Base-by-base conservation (phyloP, 2,888 invertebrate genomes). In the Anoplius nigerrimus region DNA sequence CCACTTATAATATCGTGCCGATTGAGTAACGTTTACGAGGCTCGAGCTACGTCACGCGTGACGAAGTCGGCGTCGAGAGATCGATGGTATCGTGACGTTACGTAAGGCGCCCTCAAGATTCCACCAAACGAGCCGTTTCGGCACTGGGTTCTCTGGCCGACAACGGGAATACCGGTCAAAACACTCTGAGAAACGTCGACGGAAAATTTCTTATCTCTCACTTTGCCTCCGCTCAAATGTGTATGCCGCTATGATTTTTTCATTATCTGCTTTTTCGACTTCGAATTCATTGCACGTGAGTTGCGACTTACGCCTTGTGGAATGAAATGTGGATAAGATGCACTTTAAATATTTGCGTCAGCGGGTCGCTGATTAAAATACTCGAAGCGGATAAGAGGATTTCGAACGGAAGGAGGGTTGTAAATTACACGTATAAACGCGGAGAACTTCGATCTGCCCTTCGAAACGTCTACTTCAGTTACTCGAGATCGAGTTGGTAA, bases 171-270 rank as follows among this genome's bases (percentile, higher is more conserved):
- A 6, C 24, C 24, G 6, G 24, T 24, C 24, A 24, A 4, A 24
- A 24, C 6, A 6, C 6, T 55, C 66, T 62, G 65, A 73, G 70
- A 72, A 71, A 71, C 75, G 66, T 60, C 69, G 69, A 77, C 72
- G 79, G 80, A 82, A 82, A 83, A 82, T 79, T 81, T 69, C 80
- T 82, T 82, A 82, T 80, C 79, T 72, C 64, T 61, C 52, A 62
- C 57, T n/a, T 34, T 3, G 11, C 34, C 34, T 34, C 34, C 11
- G 34, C 11, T 34, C 34, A 34, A 34, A 34, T 11, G 34, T 34
- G 34, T 34, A 6, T 34, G 34, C 34, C 34, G 11, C 11, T 34
- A 34, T 6, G 34, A 34, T 8, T 34, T 34, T 34, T 34, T 34
- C n/a, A 34, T 11, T 34, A 2, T 34, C 34, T 6, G 11, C 34